Base-by-base conservation (phyloP, 2,888 invertebrate genomes). In the Spialia ferax region DNA sequence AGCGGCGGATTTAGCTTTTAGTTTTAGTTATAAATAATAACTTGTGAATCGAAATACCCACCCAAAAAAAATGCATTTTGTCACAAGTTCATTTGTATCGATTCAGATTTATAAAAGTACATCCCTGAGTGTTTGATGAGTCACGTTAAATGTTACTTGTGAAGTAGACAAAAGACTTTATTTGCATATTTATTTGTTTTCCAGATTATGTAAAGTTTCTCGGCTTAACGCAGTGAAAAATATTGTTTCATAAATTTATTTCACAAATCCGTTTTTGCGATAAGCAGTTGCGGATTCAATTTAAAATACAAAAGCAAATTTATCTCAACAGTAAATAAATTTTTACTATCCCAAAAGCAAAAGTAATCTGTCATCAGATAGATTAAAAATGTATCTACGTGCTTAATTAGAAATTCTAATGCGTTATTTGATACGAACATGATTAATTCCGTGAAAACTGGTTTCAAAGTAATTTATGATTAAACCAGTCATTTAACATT, bases 321-420 rank as follows among this genome's bases (percentile, higher is more conserved):
- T 42, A 15, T 42, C 5, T 4, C 42, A 42, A 38, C 0, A 38
- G 38, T 38, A 38, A 38, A 38, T n/a, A 3, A 13, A n/a, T n/a
- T 18, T 7, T 42, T 13, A 18, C 6, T 15, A 18, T 42, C 15
- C 42, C 42, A 42, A 42, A 60, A 48, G 45, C 29, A 42, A 29
- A 54, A 26, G 23, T 13, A 13, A 57, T 38, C 35, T 63, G 32
- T 45, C 48, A 26, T 45, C 20, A 32, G 11, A 56, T 22, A 32
- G 29, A 56, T 48, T 48, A 23, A 57, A 57, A 50, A 63, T 29
- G 56, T 48, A 15, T 48, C 2, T 32, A 26, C 4, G 35, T 52
- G 2, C 35, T 59, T 38, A 8, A 65, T 59, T 59, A 52, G n/a
- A 59, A 65, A 38, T 59, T 65, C 52, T 32, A 65, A 65, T 65